A percentile compares a stretch with the other conserved stretches of the same genome.
These are phyloP conservation scores for Tragelaphus strepsiceros DNA, from an alignment of 2,113 vertebrate genomes.

Conservation along the genomic window DNA sequence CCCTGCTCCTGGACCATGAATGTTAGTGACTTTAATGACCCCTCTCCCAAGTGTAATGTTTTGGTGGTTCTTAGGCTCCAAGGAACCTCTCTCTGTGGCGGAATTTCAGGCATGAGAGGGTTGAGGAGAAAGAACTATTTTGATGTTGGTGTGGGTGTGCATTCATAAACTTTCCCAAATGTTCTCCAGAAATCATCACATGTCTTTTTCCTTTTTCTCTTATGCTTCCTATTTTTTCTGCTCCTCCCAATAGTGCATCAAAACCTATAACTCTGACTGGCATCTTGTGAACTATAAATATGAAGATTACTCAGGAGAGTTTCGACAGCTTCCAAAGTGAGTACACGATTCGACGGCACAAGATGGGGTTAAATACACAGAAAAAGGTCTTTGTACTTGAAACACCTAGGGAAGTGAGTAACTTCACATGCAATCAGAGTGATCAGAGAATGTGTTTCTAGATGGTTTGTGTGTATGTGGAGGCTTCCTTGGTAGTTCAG, in stretches of 20 bases:
- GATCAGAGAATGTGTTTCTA: background rate
- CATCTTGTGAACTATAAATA: conserved; percentile 96
- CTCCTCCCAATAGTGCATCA: conserved; percentile 89
- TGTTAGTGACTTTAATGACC: background rate
- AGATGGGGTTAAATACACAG: background rate
- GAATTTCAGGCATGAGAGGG: background rate
- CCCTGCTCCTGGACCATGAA: background rate
- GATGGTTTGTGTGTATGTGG: background rate
- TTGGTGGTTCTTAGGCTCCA: background rate
- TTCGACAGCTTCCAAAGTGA: conserved; percentile 96
- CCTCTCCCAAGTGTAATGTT: background rate
- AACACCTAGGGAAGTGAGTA: background rate
- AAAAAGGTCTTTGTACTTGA: background rate
- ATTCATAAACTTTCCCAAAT: background rate
- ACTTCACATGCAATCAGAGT: background rate
- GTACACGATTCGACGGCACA: conserved; percentile 56
- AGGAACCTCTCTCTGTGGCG: background rate
- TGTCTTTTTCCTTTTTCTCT: conserved; percentile 1
- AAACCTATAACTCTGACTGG: conserved; percentile 98
- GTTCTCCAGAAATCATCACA: background rate
- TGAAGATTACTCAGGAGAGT: conserved; percentile 97
- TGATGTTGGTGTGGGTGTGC: background rate
- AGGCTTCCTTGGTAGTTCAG: background rate
- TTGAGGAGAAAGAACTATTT: background rate
- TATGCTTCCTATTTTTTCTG: conserved; percentile 6